These are phyloP conservation scores for Poicephalus gulielmi DNA, from an alignment of 2,113 vertebrate species.

Conservation along the genomic window DNA sequence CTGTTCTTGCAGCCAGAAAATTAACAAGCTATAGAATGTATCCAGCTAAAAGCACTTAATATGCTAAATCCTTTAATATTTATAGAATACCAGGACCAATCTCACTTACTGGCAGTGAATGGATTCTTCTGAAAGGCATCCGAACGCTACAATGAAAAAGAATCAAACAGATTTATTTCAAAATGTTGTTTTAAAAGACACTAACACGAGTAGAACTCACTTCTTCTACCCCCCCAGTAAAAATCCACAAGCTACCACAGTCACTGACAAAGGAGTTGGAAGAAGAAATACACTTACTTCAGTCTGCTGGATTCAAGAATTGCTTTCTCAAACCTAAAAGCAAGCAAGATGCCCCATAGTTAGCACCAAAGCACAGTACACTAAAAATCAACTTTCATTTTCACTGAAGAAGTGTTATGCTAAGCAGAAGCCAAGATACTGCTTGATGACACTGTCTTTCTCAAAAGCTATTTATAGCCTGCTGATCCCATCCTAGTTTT, in stretches of 20 bases:
- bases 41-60: not conserved
- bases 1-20: not conserved
- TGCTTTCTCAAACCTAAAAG: slow-evolving; percentile 51
- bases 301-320: not conserved
- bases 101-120: slow-evolving; percentile 75
- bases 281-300: not conserved
- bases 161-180: not conserved
- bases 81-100: not conserved
- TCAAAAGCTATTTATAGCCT: not conserved
- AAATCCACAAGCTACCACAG: not conserved
- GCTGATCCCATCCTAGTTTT: not conserved
- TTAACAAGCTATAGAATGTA: not conserved
- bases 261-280: too few species aligned
- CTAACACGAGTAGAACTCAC: not conserved
- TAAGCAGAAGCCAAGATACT: not conserved
- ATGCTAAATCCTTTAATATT: not conserved
- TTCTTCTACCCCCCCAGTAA: accelerated
- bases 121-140: slow-evolving; percentile 72
- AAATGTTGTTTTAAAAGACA: not conserved
- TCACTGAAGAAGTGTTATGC: not conserved
- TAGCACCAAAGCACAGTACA: not conserved
- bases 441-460: not conserved
- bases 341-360: not conserved
- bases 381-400: not conserved
- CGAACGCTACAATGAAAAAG: slow-evolving; percentile 52